Conservation (phyloP, 1,140 invertebrate species). For the Branchinecta lindahli region DNA sequence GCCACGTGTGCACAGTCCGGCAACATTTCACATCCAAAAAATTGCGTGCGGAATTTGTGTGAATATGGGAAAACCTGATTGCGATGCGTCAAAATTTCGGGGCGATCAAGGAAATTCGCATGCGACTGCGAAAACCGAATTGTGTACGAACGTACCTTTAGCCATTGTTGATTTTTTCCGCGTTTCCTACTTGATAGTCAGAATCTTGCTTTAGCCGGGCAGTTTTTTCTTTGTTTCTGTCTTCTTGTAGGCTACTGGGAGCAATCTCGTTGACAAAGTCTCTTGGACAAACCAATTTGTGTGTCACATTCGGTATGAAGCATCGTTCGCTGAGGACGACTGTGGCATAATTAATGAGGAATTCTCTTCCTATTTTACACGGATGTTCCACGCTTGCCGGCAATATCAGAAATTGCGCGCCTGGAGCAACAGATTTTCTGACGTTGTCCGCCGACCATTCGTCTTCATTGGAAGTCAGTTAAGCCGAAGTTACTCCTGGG, state of each 20-base stretch:
- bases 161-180: not conserved
- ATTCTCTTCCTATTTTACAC: not conserved
- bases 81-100: too few species aligned
- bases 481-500: not conserved
- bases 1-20: too few species aligned
- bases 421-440: slow-evolving; percentile 5
- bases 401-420: not conserved
- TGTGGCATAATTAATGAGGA: slow-evolving; percentile 10
- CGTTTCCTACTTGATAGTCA: not conserved
- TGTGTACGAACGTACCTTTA: not conserved
- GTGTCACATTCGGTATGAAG: not conserved
- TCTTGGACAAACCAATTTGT: slow-evolving; percentile 1
- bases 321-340: not conserved
- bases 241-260: not conserved
- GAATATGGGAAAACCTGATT: too few species aligned
- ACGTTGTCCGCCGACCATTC: not conserved
- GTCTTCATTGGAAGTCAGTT: not conserved
- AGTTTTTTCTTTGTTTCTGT: not conserved
- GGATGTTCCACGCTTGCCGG: not conserved
- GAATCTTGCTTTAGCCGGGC: not conserved
- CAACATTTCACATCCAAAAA: too few species aligned
- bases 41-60: too few species aligned
- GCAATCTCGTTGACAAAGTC: not conserved
- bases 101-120: too few species aligned
- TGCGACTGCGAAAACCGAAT: too few species aligned